phyloP scores from a whole-genome alignment of 2,888 invertebrate species.

The Diploptera punctata region DNA sequence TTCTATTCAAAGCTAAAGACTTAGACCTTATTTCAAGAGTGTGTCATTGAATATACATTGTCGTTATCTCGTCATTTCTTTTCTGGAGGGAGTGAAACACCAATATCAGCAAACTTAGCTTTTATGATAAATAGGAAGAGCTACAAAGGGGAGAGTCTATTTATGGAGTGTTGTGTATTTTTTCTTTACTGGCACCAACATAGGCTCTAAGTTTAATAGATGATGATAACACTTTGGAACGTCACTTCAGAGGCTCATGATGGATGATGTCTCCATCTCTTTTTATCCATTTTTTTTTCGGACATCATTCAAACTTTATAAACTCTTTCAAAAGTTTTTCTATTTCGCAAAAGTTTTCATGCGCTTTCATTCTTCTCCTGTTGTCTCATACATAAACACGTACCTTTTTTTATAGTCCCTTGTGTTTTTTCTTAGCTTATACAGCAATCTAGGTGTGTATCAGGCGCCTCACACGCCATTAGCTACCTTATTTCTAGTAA shows the following conservation, averaged over 20 bases:
- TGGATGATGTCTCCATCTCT: slow-evolving; percentile 20
- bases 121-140: slow-evolving; percentile 2
- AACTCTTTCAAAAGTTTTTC: slow-evolving; percentile 19
- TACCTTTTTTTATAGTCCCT: neutral
- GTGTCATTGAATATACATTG: slow-evolving; percentile 4
- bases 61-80: slow-evolving; percentile 13
- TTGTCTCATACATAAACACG: slow-evolving; percentile 13
- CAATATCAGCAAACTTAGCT: neutral
- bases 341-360: slow-evolving; percentile 22
- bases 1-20: neutral
- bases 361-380: neutral
- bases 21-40: slow-evolving; percentile 9
- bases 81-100: slow-evolving; percentile 1
- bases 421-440: neutral
- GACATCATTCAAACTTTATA: slow-evolving; percentile 28
- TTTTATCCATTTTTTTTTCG: slow-evolving; percentile 11
- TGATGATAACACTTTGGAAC: slow-evolving; percentile 11
- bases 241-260: slow-evolving; percentile 17
- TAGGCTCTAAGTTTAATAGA: slow-evolving; percentile 6
- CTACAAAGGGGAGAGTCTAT: neutral
- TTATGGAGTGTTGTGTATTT: slow-evolving; percentile 1
- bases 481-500: neutral
- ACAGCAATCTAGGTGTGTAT: neutral
- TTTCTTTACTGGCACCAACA: neutral
- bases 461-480: neutral